Conservation (phyloP, 2,797 vertebrate genomes). For the Anomalospiza imberbis region DNA sequence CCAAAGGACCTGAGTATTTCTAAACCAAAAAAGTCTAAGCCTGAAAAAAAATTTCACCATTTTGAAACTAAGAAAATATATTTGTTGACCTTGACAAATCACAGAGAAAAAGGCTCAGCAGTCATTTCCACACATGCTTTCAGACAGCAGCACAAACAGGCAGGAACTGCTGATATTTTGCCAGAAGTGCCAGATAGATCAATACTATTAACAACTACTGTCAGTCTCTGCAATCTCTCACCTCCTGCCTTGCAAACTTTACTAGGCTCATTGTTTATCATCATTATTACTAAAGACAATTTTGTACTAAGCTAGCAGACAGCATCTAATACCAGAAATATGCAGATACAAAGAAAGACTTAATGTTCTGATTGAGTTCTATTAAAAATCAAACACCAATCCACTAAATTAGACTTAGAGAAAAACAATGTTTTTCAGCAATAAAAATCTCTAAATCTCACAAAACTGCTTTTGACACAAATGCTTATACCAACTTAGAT, state of each 20-base stretch:
- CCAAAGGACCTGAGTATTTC: not conserved
- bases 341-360: not conserved
- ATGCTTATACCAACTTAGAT: not conserved
- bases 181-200: slow-evolving; percentile 11
- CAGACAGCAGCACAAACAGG: not conserved
- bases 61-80: not conserved
- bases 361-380: not conserved
- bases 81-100: not conserved
- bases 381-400: not conserved
- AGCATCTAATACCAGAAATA: not conserved
- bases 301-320: not conserved
- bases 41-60: not conserved
- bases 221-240: not conserved
- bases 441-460: not conserved
- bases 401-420: not conserved
- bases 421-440: not conserved
- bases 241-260: not conserved
- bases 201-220: not conserved
- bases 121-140: slow-evolving; percentile 21
- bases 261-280: not conserved
- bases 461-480: not conserved
- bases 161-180: slow-evolving; percentile 35
- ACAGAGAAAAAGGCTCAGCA: not conserved
- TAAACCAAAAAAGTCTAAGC: not conserved
- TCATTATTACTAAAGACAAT: not conserved